Conservation (phyloP, 1,140 invertebrate species). For the Trichonephila clavata region DNA sequence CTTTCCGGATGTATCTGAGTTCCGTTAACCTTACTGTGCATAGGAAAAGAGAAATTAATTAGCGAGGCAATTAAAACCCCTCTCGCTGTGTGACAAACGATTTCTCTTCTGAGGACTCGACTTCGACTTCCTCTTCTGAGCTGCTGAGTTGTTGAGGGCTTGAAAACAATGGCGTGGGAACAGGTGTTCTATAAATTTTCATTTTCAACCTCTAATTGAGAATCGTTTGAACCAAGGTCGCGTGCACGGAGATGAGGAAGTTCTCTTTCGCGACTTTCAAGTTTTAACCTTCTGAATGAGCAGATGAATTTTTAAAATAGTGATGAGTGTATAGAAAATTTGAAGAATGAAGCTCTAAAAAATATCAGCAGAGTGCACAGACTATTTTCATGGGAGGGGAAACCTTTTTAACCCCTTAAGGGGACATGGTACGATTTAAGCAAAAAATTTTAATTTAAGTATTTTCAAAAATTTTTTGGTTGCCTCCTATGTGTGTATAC, state of each 20-base stretch:
- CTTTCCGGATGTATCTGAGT: neutral
- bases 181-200: constrained; percentile 56
- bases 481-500: too few relatives aligned
- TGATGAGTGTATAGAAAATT: neutral
- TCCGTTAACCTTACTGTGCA: constrained; percentile 21
- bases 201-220: constrained; percentile 32
- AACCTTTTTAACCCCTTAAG: too few relatives aligned
- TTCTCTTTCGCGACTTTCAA: constrained; percentile 13
- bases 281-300: neutral
- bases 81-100: constrained; percentile 27
- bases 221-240: constrained; percentile 34
- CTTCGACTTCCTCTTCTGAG: constrained; percentile 18
- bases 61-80: neutral
- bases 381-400: too few relatives aligned
- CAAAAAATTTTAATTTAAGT: too few relatives aligned
- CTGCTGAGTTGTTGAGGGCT: constrained; percentile 12
- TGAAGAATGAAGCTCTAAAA: too few relatives aligned
- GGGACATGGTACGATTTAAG: too few relatives aligned
- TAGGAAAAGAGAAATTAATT: neutral
- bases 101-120: constrained; percentile 3
- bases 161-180: constrained; percentile 55
- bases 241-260: constrained; percentile 6
- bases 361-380: too few relatives aligned
- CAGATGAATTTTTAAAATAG: neutral
- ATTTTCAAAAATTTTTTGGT: too few relatives aligned